Conservation (phyloP, 2,888 invertebrate species). For the Drosophila mimetica region DNA sequence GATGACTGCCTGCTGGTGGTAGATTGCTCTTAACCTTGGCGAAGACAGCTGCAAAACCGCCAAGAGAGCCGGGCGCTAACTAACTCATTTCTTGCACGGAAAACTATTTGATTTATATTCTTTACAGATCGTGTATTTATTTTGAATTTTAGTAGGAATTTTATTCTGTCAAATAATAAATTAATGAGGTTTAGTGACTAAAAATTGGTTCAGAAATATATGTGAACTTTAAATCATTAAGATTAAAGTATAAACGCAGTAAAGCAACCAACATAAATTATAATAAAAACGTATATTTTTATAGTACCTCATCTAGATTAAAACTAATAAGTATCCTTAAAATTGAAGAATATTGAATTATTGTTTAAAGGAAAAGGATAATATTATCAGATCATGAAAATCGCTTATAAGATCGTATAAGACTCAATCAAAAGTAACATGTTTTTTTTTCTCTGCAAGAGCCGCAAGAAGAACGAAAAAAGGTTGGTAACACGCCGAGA, state of each 20-base stretch:
- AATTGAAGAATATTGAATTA: too few relatives aligned
- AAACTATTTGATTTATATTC: neutral
- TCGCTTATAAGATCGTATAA: too few relatives aligned
- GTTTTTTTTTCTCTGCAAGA: constrained; percentile 10
- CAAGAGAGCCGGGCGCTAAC: constrained; percentile 38
- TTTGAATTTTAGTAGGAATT: neutral
- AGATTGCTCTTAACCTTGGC: constrained; percentile 22
- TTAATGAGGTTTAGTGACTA: too few relatives aligned
- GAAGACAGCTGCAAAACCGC: constrained; percentile 45
- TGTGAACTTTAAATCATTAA: neutral
- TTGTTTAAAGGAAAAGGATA: too few relatives aligned
- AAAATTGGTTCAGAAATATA: too few relatives aligned
- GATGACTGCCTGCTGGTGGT: constrained; percentile 50
- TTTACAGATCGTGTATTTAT: neutral
- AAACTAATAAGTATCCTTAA: too few relatives aligned
- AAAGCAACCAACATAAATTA: neutral
- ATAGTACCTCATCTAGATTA: too few relatives aligned
- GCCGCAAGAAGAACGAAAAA: constrained; percentile 46
- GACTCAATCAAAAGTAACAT: neutral
- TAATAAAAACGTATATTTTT: too few relatives aligned
- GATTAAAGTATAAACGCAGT: neutral
- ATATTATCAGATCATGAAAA: too few relatives aligned
- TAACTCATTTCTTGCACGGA: constrained; percentile 41
- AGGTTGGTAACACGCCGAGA: constrained; percentile 42
- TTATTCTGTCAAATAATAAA: too few relatives aligned